Evolutionary conservation across 64 coral and sea anemone species (phyloP), one percentile per base, ranked within the genome.

Genomic region (Stylophora pistillata): DNA sequence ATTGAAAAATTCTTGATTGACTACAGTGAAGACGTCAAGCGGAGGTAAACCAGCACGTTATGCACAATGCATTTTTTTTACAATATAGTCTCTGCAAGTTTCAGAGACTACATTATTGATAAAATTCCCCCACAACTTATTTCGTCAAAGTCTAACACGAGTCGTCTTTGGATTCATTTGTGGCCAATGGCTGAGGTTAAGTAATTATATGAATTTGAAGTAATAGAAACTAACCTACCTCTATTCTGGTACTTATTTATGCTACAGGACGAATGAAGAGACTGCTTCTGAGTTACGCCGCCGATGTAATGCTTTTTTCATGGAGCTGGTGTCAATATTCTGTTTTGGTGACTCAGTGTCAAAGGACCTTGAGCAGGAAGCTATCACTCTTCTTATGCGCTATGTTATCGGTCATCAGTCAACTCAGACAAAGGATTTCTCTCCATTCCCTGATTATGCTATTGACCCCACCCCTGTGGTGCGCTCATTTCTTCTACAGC

Each of bases 321-420:
- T 94, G 93, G 93, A 94, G 62, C 59, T 95, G 31, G 93, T 95
- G 37, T 91, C 93, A 3, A 56, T 95, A 21, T 95, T 95, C 58
- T 95, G 89, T 74, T 95, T 95, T 81, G 93, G 89, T 16, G 88
- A 95, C 21, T 91, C 85, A 32, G 69, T 58, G 11, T 91, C 83
- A 34, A 30, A 77, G 20, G 73, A 68, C 12, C 56, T 95, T 32
- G 83, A 91, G 76, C 27, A 86, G 55, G 78, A 56, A 47, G 30
- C 86, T 47, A 74, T 86, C 58, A 27, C 33, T 11, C 77, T 84
- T 16, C 69, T 91, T 17, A 91, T 91, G 89, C 32, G 52, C 13
- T 91, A 91, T 73, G 84, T 91, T 57, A 82, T 77, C 86, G 85
- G 74, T 5, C 55, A 47, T 32, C 66, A 68, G 1, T 55, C 58